Conservation (phyloP, 2,888 invertebrate species). For the Poecilobothrus nobilitatus region DNA sequence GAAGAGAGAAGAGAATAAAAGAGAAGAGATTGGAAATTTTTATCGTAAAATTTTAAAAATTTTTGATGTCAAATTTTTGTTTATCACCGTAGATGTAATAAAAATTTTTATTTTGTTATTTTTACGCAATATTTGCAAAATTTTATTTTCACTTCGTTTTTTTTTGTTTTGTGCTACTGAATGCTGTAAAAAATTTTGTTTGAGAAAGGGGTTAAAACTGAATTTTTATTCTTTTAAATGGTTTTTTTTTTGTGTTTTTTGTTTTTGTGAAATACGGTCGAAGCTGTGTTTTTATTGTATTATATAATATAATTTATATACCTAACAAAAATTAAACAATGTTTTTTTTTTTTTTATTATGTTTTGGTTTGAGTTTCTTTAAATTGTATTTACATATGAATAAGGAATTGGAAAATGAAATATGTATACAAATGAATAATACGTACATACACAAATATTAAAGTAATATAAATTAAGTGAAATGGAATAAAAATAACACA, state of each 20-base stretch:
- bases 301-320: too few relatives aligned
- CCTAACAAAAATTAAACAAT: too few relatives aligned
- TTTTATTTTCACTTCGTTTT: neutral
- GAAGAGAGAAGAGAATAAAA: too few relatives aligned
- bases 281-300: too few relatives aligned
- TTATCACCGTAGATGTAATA: too few relatives aligned
- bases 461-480: neutral
- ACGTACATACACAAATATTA: neutral
- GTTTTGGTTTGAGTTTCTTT: neutral
- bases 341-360: neutral
- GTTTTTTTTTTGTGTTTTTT: neutral
- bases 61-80: too few relatives aligned
- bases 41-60: too few relatives aligned
- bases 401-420: neutral
- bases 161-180: neutral
- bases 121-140: neutral
- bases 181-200: too few relatives aligned
- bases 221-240: neutral
- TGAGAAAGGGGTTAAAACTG: neutral
- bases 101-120: too few relatives aligned
- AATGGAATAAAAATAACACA: neutral
- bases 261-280: too few relatives aligned
- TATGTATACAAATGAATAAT: neutral
- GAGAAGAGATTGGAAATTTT: too few relatives aligned
- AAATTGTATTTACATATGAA: conserved; percentile 2